A percentile compares a stretch with the other conserved stretches of the same genome.
Evolutionary conservation across 2,113 vertebrate species (phyloP).

Genomic region (Progne subis): DNA sequence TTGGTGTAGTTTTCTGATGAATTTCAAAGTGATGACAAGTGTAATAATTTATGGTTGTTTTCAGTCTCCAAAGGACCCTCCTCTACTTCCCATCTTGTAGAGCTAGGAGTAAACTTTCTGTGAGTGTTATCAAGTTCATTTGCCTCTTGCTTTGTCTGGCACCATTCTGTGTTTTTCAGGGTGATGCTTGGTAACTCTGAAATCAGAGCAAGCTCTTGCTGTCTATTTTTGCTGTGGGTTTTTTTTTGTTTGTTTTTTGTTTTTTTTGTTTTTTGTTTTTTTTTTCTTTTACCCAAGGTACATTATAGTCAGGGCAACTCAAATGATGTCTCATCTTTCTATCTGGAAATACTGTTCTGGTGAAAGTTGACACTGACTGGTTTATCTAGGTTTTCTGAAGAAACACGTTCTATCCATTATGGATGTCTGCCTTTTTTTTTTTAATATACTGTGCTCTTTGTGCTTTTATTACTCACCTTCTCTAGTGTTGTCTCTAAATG

Average conservation of each 20-base stretch:
- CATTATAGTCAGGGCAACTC: not conserved
- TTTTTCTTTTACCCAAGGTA: not conserved
- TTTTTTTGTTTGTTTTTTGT: too few relatives aligned
- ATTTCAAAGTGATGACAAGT: not conserved
- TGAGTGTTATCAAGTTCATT: not conserved
- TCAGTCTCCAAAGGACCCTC: not conserved
- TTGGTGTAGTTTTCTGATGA: not conserved
- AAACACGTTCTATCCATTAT: not conserved
- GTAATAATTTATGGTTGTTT: not conserved
- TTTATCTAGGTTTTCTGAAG: slow-evolving; percentile 29
- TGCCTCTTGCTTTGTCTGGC: not conserved
- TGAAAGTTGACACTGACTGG: not conserved
- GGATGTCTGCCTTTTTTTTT: not conserved
- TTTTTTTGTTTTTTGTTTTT: too few relatives aligned
- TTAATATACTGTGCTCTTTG: not conserved
- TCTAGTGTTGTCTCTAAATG: not conserved
- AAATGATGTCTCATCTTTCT: not conserved
- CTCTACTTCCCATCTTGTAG: not conserved
- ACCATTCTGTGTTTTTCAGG: not conserved
- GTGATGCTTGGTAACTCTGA: not conserved
- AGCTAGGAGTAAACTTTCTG: not conserved
- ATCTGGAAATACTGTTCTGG: not conserved
- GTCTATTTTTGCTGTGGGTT: not conserved
- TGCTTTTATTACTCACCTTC: not conserved
- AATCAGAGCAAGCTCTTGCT: not conserved